A percentile compares a stretch with the other conserved stretches of the same genome.
These are phyloP conservation scores for Danionella dracula DNA, from an alignment of 2,797 vertebrate species.

Conservation along the genomic window DNA sequence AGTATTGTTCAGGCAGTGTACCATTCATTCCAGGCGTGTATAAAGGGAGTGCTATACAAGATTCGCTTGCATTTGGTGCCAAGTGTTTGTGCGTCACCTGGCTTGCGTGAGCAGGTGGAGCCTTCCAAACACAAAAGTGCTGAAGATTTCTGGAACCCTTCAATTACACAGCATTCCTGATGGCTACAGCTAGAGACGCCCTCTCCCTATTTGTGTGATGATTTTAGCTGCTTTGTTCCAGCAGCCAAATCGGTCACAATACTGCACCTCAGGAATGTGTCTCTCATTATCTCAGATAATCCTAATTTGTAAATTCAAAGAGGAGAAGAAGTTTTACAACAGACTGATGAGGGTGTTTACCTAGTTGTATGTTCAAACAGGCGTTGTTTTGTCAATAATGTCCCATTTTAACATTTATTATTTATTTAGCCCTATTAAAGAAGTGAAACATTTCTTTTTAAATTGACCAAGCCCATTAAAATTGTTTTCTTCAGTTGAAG, in stretches of 20 bases:
- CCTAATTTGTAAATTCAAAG: constrained; percentile 19
- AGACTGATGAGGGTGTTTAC: constrained; percentile 2
- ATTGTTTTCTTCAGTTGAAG: too few species aligned
- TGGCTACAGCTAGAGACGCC: not conserved
- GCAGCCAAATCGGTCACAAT: not conserved
- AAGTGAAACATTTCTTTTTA: not conserved
- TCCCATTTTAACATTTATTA: too few species aligned
- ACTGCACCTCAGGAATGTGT: constrained; percentile 3
- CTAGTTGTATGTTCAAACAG: not conserved
- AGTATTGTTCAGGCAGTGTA: constrained; percentile 13
- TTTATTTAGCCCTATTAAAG: not conserved
- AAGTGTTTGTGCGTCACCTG: constrained; percentile 22
- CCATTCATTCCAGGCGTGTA: not conserved
- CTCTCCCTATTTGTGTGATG: not conserved
- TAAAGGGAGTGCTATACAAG: not conserved
- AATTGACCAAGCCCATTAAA: too few species aligned
- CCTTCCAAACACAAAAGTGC: not conserved
- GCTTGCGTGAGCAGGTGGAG: constrained; percentile 1
- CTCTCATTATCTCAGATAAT: constrained; percentile 26
- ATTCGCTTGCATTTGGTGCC: not conserved
- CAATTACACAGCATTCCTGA: constrained; percentile 1
- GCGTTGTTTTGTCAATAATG: not conserved
- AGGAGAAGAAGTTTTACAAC: constrained; percentile 9
- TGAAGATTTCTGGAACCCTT: constrained; percentile 12
- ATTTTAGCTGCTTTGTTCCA: constrained; percentile 14